Evolutionary conservation across 2,113 vertebrate genomes (phyloP).

Genomic region (Galeopterus variegatus): DNA sequence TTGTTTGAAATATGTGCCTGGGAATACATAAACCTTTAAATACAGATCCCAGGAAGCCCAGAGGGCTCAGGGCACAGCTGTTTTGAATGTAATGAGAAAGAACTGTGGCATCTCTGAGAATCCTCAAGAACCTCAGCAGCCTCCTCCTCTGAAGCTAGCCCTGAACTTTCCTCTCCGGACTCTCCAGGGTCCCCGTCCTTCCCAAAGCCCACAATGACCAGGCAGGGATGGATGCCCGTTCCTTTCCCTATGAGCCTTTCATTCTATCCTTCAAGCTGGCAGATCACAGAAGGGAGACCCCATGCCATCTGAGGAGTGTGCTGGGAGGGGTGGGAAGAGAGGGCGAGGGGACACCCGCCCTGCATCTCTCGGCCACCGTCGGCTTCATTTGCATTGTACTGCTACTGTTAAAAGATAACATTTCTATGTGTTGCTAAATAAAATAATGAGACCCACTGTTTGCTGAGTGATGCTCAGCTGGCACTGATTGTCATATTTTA

Average conservation of each 20-base stretch:
- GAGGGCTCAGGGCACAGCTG: background rate
- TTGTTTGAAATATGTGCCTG: background rate
- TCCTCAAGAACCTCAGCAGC: background rate
- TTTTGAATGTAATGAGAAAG: background rate
- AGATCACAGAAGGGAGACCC: background rate
- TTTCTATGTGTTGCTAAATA: background rate
- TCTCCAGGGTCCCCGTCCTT: background rate
- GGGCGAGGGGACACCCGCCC: background rate
- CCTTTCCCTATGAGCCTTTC: background rate
- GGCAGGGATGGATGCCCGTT: background rate
- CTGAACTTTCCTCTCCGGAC: background rate
- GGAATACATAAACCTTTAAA: background rate
- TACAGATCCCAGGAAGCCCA: background rate
- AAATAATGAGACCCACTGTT: background rate
- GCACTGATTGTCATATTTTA: conserved; percentile 61
- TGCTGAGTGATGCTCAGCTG: background rate
- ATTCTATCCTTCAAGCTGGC: background rate
- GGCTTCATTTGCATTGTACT: background rate
- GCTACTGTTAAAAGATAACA: background rate
- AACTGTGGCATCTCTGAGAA: background rate
- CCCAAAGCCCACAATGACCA: background rate
- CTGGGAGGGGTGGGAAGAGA: background rate
- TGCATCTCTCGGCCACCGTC: background rate
- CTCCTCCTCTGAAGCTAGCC: background rate
- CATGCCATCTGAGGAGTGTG: background rate